Base-by-base conservation (phyloP, 2,113 vertebrate genomes). In the Strix aluco region DNA sequence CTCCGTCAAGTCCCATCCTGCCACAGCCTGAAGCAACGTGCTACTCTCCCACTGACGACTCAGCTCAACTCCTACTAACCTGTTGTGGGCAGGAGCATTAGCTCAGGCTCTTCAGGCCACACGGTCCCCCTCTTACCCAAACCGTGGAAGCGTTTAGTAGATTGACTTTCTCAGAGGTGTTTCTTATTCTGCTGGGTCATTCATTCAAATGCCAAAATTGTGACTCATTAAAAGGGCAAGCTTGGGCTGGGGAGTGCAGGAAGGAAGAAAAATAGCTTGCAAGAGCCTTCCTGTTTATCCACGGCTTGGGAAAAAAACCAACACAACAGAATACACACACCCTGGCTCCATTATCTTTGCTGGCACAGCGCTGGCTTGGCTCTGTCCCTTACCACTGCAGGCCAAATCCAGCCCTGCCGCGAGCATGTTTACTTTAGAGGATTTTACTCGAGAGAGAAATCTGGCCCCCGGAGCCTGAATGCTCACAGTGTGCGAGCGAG, bases 201-300 rank as follows among this genome's bases (percentile, higher is more conserved):
- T 74, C 54, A 82, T 78, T 87, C 87, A 63, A 20, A 51, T 63
- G 57, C 71, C 80, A 80, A 55, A 86, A 80, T 8, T 36, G 51
- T 88, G 86, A 72, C 81, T 97, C 75, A 71, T 71, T 75, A 77
- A 59, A 93, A 87, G 85, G 62, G 51, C 74, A 82, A 40, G 63
- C 81, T 69, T 51, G 36, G 38, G 29, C 11, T 22, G 8, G 15
- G 13, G 10, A 47, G 7, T 34, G 36, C 75, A 69, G 83, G 85
- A 94, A 92, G 81, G 84, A 94, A 94, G 57, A 90, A 83, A 85
- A 92, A 85, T 6, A 75, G 72, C 63, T 91, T 93, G 82, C 75
- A n/a, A 85, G 85, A 88, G 47, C 77, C 77, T 95, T 94, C 96
- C 89, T 92, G 86, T 95, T 97, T 94, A 89, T 67, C 88, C 57